Evolutionary conservation across 2,113 vertebrate species (phyloP), one percentile per base, ranked within the genome.

Genomic region (Dolichotis patagonum): DNA sequence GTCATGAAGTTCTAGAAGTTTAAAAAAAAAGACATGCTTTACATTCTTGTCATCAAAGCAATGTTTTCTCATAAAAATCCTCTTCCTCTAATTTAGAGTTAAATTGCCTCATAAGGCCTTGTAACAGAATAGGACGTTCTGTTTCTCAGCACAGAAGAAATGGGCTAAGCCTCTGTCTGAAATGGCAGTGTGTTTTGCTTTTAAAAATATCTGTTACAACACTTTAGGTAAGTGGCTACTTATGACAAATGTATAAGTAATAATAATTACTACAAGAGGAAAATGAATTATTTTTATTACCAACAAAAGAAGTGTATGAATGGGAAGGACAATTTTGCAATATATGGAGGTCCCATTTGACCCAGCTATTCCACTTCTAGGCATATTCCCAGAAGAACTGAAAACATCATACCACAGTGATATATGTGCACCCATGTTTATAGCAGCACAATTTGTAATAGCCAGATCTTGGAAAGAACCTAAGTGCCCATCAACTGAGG

Each of bases 41-140:
- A 46, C 35, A 49, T 30, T 30, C 35, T 63, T 43, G 54, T 86
- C 62, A 26, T n/a, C 62, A 56, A 52, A 41, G 22, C 11, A 13
- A 7, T n/a, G 17, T 52, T 71, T 41, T 63, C 65, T 62, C 32
- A 35, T 56, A 71, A 87, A 63, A 30, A 52, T 3, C 6, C 24
- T 52, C 65, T 52, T 73, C 67, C 67, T 63, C 75, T 82, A 30
- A 26, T 54, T 88, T 43, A 88, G 26, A 58, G 58, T 35, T 63
- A 58, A 28, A 63, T 22, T 26, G 13, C 4, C 56, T 56, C 49
- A 9, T 54, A 24, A 73, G 24, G 10, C 17, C 22, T 87, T 43
- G 0, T 8, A 19, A 1, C 17, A 17, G 4, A 43, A 28, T 17
- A n/a, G 24, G 12, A 19, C 9, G 16, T 60, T 28, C 2, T 2